Percentiles rank a stretch among this genome's conserved stretches.
Conservation (phyloP, 2,797 vertebrate species). For the Pantherophis vulpinus region DNA sequence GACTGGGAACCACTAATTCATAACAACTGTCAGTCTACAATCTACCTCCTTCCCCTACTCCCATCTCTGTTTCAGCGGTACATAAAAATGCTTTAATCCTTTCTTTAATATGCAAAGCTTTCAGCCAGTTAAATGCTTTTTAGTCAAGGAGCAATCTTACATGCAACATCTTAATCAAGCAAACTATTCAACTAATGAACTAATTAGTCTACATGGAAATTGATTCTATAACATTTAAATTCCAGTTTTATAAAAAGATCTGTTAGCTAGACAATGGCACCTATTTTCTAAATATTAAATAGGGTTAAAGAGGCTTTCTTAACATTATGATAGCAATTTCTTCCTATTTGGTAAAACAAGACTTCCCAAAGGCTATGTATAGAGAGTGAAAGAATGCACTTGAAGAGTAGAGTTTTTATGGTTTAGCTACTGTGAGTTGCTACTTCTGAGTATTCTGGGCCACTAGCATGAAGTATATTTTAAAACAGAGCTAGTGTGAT, state of each 20-base stretch:
- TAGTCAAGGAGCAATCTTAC: background rate
- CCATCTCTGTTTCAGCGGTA: background rate
- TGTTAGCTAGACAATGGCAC: background rate
- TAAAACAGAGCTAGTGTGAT: background rate
- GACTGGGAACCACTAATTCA: background rate
- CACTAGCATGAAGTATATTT: background rate
- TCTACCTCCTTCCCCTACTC: background rate
- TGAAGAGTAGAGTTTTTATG: background rate
- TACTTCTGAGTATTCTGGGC: background rate
- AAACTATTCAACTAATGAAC: background rate
- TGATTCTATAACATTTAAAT: background rate
- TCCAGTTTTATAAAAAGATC: background rate
- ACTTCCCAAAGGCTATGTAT: background rate
- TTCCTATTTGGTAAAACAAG: background rate
- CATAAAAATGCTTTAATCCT: background rate
- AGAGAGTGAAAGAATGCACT: background rate
- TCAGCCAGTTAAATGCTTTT: background rate
- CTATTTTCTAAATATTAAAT: background rate
- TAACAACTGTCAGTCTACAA: background rate
- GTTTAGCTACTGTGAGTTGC: background rate
- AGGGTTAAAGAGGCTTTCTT: background rate
- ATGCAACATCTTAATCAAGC: background rate
- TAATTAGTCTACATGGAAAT: constrained; percentile 8
- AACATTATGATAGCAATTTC: background rate
- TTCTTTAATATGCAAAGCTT: background rate